These are phyloP conservation scores for Cephus cinctus DNA, from an alignment of 1,140 invertebrate species.

Conservation along the genomic window DNA sequence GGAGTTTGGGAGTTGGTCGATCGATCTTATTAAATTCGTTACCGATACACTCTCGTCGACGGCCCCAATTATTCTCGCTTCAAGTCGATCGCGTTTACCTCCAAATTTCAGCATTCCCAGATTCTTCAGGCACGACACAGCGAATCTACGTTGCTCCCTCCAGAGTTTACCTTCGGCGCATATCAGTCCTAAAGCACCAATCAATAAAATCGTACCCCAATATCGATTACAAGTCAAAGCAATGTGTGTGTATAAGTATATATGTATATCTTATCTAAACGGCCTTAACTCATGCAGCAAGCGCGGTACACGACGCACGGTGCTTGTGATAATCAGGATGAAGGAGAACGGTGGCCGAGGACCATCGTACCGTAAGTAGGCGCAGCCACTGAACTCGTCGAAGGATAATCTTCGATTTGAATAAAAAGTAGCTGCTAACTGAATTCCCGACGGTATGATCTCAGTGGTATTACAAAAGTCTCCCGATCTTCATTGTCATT, in stretches of 20 bases:
- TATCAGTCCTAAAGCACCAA: slow-evolving; percentile 68
- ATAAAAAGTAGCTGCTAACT: too few relatives aligned
- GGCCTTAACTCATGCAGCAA: too few relatives aligned
- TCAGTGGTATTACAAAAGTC: too few relatives aligned
- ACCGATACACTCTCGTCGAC: slow-evolving; percentile 65
- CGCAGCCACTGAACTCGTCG: slow-evolving; percentile 41
- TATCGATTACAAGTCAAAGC: too few relatives aligned
- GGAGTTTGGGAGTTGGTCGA: neutral
- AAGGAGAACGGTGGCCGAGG: too few relatives aligned
- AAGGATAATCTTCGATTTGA: slow-evolving; percentile 47
- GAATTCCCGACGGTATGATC: too few relatives aligned
- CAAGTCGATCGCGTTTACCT: slow-evolving; percentile 62
- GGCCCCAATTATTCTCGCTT: slow-evolving; percentile 65
- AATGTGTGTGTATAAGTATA: too few relatives aligned
- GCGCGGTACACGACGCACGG: too few relatives aligned
- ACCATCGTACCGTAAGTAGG: slow-evolving; percentile 43
- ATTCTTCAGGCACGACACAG: slow-evolving; percentile 68
- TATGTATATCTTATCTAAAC: too few relatives aligned
- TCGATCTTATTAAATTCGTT: slow-evolving; percentile 21
- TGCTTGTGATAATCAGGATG: too few relatives aligned
- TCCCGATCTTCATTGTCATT: too few relatives aligned
- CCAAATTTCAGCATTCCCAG: slow-evolving; percentile 74
- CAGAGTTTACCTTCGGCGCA: slow-evolving; percentile 79
- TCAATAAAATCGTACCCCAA: too few relatives aligned
- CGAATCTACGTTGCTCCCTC: slow-evolving; percentile 79